Base-by-base conservation (phyloP, 2,888 invertebrate species). In the Coelinius sp. region DNA sequence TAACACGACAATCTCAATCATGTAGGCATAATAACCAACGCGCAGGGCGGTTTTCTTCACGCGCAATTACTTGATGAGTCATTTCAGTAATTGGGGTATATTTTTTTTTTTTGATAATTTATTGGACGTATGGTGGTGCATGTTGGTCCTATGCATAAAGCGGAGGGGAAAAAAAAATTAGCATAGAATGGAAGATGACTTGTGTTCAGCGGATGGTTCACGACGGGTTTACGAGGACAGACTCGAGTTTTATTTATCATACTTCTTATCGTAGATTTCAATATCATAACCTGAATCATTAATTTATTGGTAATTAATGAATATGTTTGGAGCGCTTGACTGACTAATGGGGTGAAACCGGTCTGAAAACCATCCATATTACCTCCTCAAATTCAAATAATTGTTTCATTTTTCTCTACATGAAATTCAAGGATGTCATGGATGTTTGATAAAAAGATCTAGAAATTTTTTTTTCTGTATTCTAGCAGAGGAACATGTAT, bases 31-130 rank as follows among this genome's bases (percentile, higher is more conserved):
- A 35, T 25, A 35, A 64, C 65, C 53, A 35, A 68, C 69, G 71
- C 69, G 41, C 14, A 49, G 62, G 63, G 77, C 79, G 80, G 77
- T 80, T 80, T 78, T 78, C 76, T 83, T 85, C 83, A 83, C 79
- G 79, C 80, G 79, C 85, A 83, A 85, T 85, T 85, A 85, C 84
- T 85, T 84, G 85, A 85, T 86, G 85, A 86, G 81, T 86, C 84
- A 86, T 86, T 85, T 83, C 83, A 73, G 83, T 86, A 86, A 86
- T 86, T 85, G 85, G 85, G 83, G 79, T 81, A 82, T 84, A 85
- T 84, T 84, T 86, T 24, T 24, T 20, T 5, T 2, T 22, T 38
- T 38, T 38, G n/a, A 20, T 5, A 52, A 24, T 52, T 52, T 52
- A 52, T 52, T 20, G 24, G 22, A 22, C 46, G 6, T 35, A 38